Evolutionary conservation across 2,113 vertebrate genomes (phyloP).

Genomic region (Prunella himalayana): DNA sequence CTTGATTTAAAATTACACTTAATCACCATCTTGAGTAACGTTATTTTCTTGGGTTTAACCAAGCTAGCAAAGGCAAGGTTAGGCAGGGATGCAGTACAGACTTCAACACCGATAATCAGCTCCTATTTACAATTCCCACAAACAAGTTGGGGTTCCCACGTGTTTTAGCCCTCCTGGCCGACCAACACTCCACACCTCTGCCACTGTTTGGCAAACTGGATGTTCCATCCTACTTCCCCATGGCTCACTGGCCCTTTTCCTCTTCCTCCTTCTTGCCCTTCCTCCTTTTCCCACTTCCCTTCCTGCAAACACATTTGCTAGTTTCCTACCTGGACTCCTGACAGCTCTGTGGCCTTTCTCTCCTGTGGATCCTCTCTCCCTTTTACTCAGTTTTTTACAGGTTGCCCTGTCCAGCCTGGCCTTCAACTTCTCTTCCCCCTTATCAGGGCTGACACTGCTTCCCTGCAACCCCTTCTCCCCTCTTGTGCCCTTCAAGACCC

Average conservation of each 20-base stretch:
- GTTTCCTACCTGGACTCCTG: background rate
- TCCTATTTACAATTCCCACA: background rate
- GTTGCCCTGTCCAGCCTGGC: background rate
- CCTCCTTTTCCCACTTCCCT: background rate
- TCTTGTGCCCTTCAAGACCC: background rate
- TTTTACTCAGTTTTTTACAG: background rate
- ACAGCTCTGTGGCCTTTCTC: background rate
- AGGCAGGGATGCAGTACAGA: background rate
- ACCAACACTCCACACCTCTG: background rate
- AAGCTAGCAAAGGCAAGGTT: background rate
- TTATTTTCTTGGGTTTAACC: background rate
- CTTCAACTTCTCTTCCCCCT: background rate
- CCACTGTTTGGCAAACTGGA: rapidly evolving
- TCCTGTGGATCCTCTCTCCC: rapidly evolving
- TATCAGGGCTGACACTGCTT: rapidly evolving
- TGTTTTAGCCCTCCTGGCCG: background rate
- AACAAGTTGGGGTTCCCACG: background rate
- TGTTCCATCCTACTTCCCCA: background rate
- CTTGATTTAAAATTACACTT: background rate
- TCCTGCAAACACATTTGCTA: background rate
- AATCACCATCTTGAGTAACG: background rate
- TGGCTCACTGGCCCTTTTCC: background rate
- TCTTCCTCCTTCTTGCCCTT: background rate
- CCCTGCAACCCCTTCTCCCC: background rate
- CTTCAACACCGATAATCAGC: background rate